Evolutionary conservation across 1,140 invertebrate genomes (phyloP), one percentile per base, ranked within the genome.

Genomic region (Zaprionus tsacasi): DNA sequence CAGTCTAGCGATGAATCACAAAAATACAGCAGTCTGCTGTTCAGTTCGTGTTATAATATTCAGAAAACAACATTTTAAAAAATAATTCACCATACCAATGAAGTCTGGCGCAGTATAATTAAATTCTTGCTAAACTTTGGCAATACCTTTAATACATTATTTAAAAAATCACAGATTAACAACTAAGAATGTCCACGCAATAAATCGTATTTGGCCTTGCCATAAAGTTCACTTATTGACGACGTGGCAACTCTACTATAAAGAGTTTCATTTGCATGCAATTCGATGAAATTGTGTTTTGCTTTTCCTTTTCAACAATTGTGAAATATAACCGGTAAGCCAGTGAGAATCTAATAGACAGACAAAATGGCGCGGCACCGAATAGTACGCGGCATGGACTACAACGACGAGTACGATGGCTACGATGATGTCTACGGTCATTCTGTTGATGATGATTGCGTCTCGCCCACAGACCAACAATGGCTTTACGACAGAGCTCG

Each of bases 401-500:
- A 95, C 92, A 95, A 95, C 11, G 96, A 97, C 81, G 98, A 98
- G 90, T 98, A 97, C 92, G 97, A 98, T 86, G 96, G 95, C 55
- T 98, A 97, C 91, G 97, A 98, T 86, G 97, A 98, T 94, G 95
- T 97, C 68, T 98, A 98, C 92, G 97, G 97, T 3, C 96, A 98
- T 93, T 98, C 98, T 17, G 95, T 98, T 25, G 98, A 99, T 93
- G 85, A 88, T 15, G 85, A 88, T 91, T 96, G 96, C 91, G 95
- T 98, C 68, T 99, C 98, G 27, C 98, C 98, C 6, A 96, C 96
- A 88, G 97, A 98, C 94, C 94, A 95, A 56, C 96, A 97, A 86
- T 99, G 97, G 93, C 95, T 98, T 82, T 99, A 96, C 91, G 97
- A 98, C 91, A 94, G 97, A 40, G 93, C 93, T 15, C 91, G 94